Conservation (phyloP, 2,113 vertebrate species). For the Ammodytes marinus region DNA sequence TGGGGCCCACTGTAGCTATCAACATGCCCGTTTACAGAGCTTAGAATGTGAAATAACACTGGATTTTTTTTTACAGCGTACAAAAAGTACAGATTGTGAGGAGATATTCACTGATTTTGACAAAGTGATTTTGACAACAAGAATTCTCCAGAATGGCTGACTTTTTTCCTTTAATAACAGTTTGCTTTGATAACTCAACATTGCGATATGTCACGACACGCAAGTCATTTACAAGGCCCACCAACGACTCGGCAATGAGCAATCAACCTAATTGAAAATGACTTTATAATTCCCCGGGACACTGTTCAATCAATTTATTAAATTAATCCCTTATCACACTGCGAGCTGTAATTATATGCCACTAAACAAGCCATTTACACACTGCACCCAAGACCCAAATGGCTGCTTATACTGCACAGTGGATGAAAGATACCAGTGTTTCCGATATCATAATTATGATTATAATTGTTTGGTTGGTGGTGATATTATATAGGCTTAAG, state of each 20-base stretch:
- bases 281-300: conserved; percentile 27
- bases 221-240: conserved; percentile 10
- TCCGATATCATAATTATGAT: background rate
- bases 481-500: too few species aligned
- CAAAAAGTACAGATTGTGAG: too few species aligned
- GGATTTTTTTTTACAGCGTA: too few species aligned
- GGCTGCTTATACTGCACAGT: background rate
- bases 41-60: too few species aligned
- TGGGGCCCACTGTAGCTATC: too few species aligned
- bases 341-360: conserved; percentile 30
- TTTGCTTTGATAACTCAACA: too few species aligned
- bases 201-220: background rate
- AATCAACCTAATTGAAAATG: conserved; percentile 18
- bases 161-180: too few species aligned
- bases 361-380: conserved; percentile 33
- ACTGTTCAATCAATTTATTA: background rate
- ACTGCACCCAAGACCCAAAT: background rate
- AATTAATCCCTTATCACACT: conserved; percentile 37
- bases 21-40: too few species aligned
- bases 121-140: too few species aligned
- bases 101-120: too few species aligned
- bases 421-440: conserved; percentile 1
- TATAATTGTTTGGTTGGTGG: too few species aligned
- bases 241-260: conserved; percentile 3
- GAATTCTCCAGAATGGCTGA: too few species aligned